Evolutionary conservation across 2,888 invertebrate genomes (phyloP).

Genomic region (Sarcophaga subvicina): DNA sequence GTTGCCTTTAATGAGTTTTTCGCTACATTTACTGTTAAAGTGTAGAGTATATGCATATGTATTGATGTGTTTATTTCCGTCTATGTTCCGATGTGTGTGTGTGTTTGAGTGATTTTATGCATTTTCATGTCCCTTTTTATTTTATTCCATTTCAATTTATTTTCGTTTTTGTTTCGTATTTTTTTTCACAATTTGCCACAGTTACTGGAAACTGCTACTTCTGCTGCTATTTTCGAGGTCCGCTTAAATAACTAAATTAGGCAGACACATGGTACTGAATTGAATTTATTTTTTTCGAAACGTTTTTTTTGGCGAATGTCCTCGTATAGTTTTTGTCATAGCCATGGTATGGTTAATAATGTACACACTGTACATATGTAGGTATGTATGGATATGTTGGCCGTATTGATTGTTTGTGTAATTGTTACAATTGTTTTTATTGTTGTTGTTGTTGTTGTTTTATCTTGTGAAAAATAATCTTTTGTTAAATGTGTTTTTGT

Average conservation of each 20-base stretch:
- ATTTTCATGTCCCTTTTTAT: conserved; percentile 10
- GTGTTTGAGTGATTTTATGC: neutral
- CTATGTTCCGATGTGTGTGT: neutral
- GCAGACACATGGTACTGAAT: conserved; percentile 26
- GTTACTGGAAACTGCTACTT: neutral
- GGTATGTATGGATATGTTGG: no score
- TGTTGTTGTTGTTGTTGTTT: conserved; percentile 13
- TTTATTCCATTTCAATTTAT: conserved; percentile 10
- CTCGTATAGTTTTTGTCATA: neutral
- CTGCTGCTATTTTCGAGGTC: neutral
- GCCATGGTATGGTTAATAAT: neutral
- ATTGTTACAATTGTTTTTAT: neutral
- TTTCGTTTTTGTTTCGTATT: neutral
- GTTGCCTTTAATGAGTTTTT: neutral
- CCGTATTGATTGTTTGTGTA: neutral
- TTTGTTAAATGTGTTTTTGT: conserved; percentile 20
- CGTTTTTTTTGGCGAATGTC: neutral
- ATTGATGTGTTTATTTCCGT: neutral
- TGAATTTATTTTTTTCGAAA: conserved; percentile 24
- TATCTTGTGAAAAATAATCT: conserved; percentile 8
- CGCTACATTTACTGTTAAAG: no score
- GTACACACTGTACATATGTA: neutral
- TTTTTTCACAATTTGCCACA: no score
- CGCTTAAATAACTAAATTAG: conserved; percentile 36
- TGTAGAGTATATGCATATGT: neutral